A percentile compares a stretch with the other conserved stretches of the same genome.
These are phyloP conservation scores for Hedychridium roseum DNA, from an alignment of 2,888 invertebrate genomes.

Conservation along the genomic window DNA sequence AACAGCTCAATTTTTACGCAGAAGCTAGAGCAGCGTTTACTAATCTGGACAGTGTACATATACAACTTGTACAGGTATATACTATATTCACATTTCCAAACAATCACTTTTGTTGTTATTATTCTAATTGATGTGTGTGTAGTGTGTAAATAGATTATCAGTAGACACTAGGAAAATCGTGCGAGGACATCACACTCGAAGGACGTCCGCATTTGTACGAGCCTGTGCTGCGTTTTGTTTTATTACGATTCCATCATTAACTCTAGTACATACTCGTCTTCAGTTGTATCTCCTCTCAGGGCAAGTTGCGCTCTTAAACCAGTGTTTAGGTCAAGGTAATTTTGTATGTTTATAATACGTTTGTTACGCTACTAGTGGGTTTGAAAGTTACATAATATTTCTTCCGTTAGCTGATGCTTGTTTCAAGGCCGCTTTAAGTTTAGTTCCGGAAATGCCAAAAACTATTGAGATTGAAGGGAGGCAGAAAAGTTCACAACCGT, in stretches of 20 bases:
- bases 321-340: conserved; percentile 89
- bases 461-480: conserved; percentile 78
- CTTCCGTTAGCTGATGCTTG: conserved; percentile 84
- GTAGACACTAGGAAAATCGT: conserved; percentile 75
- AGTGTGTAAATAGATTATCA: conserved; percentile 84
- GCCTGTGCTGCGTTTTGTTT: conserved; percentile 96
- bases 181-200: conserved; percentile 78
- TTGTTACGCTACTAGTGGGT: no score
- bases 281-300: conserved; percentile 88
- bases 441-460: conserved; percentile 81
- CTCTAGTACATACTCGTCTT: conserved; percentile 78
- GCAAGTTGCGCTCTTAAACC: conserved; percentile 87
- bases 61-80: conserved; percentile 82
- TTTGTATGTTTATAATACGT: conserved; percentile 3
- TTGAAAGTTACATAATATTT: conserved; percentile 2
- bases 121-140: conserved; percentile 36
- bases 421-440: conserved; percentile 85
- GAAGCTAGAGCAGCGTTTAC: conserved; percentile 90
- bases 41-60: conserved; percentile 87
- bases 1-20: conserved; percentile 92
- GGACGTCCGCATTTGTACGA: conserved; percentile 86
- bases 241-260: conserved; percentile 96
- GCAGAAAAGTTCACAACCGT: conserved; percentile 75
- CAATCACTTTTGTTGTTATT: background rate
- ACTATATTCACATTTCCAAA: background rate